A percentile compares a stretch with the other conserved stretches of the same genome.
phyloP scores from a whole-genome alignment of 2,888 invertebrate species.

The Dynastes maya region DNA sequence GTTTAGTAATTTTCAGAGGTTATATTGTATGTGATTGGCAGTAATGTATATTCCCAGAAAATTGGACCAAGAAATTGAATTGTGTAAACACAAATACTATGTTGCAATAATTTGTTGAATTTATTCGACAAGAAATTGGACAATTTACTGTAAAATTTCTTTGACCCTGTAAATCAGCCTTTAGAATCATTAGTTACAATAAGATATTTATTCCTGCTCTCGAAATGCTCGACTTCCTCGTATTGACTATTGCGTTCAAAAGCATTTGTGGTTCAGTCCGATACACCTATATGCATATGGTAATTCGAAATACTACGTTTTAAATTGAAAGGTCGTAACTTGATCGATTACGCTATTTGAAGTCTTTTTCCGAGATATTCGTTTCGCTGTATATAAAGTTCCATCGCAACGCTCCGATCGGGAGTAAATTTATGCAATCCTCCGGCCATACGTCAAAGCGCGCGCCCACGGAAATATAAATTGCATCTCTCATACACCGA shows the following conservation, averaged over 20 bases:
- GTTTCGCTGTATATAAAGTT: neutral
- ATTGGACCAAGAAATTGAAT: no score
- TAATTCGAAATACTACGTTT: neutral
- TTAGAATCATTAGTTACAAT: neutral
- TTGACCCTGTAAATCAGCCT: no score
- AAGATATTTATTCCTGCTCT: neutral
- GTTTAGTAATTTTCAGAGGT: no score
- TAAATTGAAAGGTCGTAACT: constrained; percentile 20
- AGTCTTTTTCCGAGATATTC: constrained; percentile 1
- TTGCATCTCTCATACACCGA: constrained; percentile 34
- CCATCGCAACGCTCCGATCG: neutral
- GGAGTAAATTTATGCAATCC: constrained; percentile 35
- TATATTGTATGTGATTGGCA: no score
- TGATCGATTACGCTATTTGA: constrained; percentile 14
- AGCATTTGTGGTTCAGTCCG: neutral
- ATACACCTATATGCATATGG: neutral
- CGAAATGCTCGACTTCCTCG: no score
- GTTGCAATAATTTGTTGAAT: no score
- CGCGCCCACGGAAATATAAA: constrained; percentile 38
- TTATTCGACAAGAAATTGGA: no score
- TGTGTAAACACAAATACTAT: no score
- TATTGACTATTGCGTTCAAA: neutral
- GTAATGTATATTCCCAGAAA: no score
- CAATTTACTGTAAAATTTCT: neutral
- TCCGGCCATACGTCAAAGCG: constrained; percentile 13